Base-by-base conservation (phyloP, 2,888 invertebrate genomes). In the Machimus rusticus region DNA sequence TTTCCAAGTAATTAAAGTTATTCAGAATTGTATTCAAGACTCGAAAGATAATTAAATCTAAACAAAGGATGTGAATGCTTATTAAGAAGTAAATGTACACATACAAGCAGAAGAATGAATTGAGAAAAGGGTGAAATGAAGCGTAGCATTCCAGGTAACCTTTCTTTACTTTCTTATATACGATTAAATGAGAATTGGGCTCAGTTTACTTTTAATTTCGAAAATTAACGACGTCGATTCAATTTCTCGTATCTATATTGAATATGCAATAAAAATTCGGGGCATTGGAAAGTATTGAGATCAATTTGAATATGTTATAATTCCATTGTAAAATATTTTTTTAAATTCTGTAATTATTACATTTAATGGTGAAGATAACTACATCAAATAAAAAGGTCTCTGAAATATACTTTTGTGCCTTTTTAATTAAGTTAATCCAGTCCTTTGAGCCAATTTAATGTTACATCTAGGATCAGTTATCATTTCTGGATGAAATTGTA, bases 131-230 rank as follows among this genome's bases (percentile, higher is more conserved):
- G 66, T 66, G 23, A 66, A 51, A 51, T 6, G 51, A 5, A n/a
- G 39, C 77, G 16, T 77, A 16, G 19, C 19, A 28, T 43, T 78
- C 14, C 19, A 78, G 76, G 31, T 19, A n/a, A 76, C 34, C 28
- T 43, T 43, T 78, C 39, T 28, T 31, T 55, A 55, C 28, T 55
- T 34, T 51, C 81, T 81, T 81, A 55, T 81, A 39, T 16, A 55
- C 28, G 55, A 81, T 81, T 81, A 31, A 81, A 81, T 23, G 51
- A 31, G 34, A 81, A 51, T 31, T 28, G n/a, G 81, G 28, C 23
- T 55, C 55, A 51, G 81, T 81, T 81, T 81, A 81, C 81, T 81
- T 81, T 55, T 39, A 81, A 81, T 81, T 81, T 28, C 37, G 14
- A 12, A 66, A 43, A 43, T 46, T 43, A n/a, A 43, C 78, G 78